These are phyloP conservation scores for Amazona ochrocephala DNA, from an alignment of 2,797 vertebrate genomes.

Conservation along the genomic window DNA sequence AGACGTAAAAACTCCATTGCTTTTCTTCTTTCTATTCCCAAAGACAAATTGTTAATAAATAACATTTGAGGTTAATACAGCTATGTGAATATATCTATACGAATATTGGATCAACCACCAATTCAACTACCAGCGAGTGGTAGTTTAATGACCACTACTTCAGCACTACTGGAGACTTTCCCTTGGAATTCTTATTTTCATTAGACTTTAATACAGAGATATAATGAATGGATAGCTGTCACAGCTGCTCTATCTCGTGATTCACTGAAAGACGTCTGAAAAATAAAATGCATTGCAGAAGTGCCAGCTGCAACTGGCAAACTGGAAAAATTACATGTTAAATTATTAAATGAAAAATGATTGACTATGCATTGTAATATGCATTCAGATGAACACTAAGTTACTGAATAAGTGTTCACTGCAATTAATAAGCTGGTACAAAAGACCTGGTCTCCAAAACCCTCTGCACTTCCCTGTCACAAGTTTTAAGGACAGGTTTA, in stretches of 20 bases:
- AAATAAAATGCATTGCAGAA: constrained; percentile 48
- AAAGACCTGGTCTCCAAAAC: not conserved
- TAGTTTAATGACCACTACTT: constrained; percentile 3
- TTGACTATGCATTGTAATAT: not conserved
- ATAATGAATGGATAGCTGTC: constrained; percentile 41
- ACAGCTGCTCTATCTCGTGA: constrained; percentile 39
- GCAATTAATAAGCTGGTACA: not conserved
- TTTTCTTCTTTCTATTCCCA: constrained; percentile 14
- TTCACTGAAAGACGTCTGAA: not conserved
- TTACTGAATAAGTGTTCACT: not conserved
- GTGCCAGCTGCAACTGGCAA: constrained; percentile 32
- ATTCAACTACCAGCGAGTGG: not conserved
- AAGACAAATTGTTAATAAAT: constrained; percentile 22
- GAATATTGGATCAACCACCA: constrained; percentile 40
- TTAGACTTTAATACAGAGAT: constrained; percentile 19
- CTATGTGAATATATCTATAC: not conserved
- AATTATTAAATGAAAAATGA: constrained; percentile 37
- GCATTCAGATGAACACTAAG: not conserved
- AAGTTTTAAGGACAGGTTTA: not conserved
- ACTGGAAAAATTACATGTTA: constrained; percentile 7
- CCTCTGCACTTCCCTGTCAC: not conserved
- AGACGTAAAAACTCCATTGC: not conserved
- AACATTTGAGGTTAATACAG: constrained; percentile 16
- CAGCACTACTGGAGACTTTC: not conserved
- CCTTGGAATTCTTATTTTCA: not conserved